phyloP scores from a whole-genome alignment of 1,140 invertebrate species.

The Ceratosolen fusciceps region DNA sequence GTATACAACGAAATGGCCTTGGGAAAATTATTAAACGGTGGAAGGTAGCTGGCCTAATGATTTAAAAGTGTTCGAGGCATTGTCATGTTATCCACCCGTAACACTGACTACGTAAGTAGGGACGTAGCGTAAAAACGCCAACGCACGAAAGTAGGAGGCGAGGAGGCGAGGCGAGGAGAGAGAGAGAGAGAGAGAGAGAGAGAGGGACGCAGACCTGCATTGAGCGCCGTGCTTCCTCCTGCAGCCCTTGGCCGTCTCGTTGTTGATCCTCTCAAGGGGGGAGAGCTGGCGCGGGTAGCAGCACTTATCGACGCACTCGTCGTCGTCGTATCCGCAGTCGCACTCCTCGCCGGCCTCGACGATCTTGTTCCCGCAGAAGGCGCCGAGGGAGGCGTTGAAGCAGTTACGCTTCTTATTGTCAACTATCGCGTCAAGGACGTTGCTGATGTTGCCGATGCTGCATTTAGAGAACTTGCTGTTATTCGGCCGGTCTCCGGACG shows the following conservation, averaged over 20 bases:
- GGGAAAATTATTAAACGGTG: no score
- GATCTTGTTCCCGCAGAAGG: constrained; percentile 99
- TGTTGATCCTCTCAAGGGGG: constrained; percentile 78
- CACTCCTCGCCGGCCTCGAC: constrained; percentile 98
- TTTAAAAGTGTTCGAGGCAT: no score
- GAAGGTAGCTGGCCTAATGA: no score
- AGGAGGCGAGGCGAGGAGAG: not conserved
- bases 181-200: not conserved
- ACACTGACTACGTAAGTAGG: no score
- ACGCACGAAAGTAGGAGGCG: no score
- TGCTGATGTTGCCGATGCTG: constrained; percentile 95
- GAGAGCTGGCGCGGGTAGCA: constrained; percentile 90
- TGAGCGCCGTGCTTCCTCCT: constrained; percentile 82
- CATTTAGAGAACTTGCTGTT: constrained; percentile 96
- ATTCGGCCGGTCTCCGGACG: constrained; percentile 92
- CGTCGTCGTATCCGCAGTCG: constrained; percentile 96
- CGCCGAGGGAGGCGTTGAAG: constrained; percentile 90
- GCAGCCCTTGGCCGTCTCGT: constrained; percentile 85
- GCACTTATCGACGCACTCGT: constrained; percentile 93
- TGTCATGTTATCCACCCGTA: no score
- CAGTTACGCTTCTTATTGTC: constrained; percentile 96
- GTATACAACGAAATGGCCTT: no score
- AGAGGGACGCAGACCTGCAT: constrained; percentile 77
- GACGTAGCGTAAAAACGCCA: no score
- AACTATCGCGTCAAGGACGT: constrained; percentile 91